A percentile compares a stretch with the other conserved stretches of the same genome.
Evolutionary conservation across 2,797 vertebrate genomes (phyloP).

Genomic region (Hirundo rustica): DNA sequence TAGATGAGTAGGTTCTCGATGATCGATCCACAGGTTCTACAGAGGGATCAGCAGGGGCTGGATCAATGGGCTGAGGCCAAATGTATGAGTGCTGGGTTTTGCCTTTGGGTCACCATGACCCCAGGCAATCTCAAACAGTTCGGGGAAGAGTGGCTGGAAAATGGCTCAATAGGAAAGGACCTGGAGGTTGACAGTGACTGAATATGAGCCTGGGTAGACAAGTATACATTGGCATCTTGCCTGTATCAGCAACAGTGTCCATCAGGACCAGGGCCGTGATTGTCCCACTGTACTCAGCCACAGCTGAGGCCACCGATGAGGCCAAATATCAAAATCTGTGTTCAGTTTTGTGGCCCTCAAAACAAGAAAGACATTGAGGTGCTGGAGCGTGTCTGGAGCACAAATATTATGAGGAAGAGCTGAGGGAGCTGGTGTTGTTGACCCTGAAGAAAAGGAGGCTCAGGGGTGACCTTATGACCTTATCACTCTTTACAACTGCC

Average conservation of each 20-base stretch:
- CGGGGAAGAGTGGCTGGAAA: neutral
- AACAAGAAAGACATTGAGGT: neutral
- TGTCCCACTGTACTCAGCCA: fast-evolving
- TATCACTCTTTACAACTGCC: neutral
- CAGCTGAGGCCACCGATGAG: neutral
- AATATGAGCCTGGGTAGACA: neutral
- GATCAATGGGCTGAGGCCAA: neutral
- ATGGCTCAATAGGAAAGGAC: fast-evolving
- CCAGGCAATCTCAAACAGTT: neutral
- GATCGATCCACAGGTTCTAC: neutral
- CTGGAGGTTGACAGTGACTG: fast-evolving
- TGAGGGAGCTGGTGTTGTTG: neutral
- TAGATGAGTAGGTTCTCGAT: neutral
- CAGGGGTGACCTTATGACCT: no score
- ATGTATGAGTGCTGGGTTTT: fast-evolving
- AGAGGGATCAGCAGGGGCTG: neutral
- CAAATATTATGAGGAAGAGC: fast-evolving
- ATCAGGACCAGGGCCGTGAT: neutral
- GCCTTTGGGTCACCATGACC: neutral
- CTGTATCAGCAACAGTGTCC: neutral
- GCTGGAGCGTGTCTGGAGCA: fast-evolving
- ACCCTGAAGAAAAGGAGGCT: neutral
- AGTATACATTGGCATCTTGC: fast-evolving
- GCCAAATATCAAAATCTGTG: fast-evolving
- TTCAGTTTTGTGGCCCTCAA: neutral